A percentile compares a stretch with the other conserved stretches of the same genome.
These are phyloP conservation scores for Gorsachius magnificus DNA, from an alignment of 2,797 vertebrate species.

Conservation along the genomic window DNA sequence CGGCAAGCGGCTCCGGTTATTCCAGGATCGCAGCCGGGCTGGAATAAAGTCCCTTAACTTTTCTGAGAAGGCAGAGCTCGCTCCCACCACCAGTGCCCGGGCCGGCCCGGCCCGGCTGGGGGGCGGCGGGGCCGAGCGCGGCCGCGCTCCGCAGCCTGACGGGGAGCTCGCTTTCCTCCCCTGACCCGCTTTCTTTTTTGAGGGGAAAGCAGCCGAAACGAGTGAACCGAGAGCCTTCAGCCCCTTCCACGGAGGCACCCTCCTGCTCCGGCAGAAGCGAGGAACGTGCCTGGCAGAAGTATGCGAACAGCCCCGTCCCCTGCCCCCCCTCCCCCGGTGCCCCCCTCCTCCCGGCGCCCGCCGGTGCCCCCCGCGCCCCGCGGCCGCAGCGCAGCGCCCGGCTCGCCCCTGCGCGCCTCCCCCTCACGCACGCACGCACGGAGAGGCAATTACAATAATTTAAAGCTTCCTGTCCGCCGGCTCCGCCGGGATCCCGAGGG, in stretches of 20 bases:
- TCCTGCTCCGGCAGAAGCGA: not conserved
- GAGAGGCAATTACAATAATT: constrained; percentile 64
- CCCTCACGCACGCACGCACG: constrained; percentile 9
- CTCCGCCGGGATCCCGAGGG: constrained; percentile 58
- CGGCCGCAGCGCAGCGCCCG: not conserved
- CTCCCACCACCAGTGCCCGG: not conserved
- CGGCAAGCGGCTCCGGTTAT: constrained; percentile 59
- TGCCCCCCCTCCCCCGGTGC: not conserved
- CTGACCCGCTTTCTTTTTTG: not conserved
- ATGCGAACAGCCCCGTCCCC: not conserved
- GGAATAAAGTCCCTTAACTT: constrained; percentile 63
- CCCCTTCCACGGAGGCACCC: not conserved
- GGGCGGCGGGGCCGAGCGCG: not conserved
- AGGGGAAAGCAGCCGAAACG: not conserved
- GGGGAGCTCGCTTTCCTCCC: not conserved
- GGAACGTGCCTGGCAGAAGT: not conserved
- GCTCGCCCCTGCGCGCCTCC: not conserved
- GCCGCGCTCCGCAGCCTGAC: not conserved
- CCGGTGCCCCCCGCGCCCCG: not conserved
- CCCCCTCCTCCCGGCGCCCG: not conserved
- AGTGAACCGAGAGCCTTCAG: not conserved
- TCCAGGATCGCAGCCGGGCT: constrained; percentile 45
- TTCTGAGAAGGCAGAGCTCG: not conserved
- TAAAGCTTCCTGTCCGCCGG: constrained; percentile 72
- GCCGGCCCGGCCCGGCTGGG: not conserved